Conservation (phyloP, 2,888 invertebrate genomes). For the Lysandra coridon region DNA sequence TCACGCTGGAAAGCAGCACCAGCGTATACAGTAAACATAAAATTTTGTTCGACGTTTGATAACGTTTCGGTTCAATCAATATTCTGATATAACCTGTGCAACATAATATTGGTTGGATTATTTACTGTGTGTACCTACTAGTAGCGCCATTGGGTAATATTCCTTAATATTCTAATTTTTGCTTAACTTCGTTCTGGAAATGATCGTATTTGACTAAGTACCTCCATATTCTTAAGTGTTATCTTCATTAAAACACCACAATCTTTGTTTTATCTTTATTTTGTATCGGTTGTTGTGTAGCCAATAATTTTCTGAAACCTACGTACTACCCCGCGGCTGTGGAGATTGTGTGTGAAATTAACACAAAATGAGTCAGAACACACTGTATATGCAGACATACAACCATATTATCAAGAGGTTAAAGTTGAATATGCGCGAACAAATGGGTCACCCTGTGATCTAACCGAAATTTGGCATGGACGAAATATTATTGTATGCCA, state of each 20-base stretch:
- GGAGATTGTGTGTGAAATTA: conserved; percentile 12
- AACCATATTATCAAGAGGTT: neutral
- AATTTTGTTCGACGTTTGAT: no score
- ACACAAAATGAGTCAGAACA: neutral
- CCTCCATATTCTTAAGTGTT: neutral
- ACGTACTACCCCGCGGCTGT: conserved; percentile 22
- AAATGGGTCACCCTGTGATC: neutral
- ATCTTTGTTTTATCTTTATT: conserved; percentile 13
- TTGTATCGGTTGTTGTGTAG: conserved; percentile 10
- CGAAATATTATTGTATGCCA: neutral
- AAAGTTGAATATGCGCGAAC: neutral
- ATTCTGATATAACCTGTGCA: no score
- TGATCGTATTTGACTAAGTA: no score
- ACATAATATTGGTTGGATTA: no score
- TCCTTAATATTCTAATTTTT: no score
- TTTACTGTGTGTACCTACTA: no score
- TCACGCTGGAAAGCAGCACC: no score
- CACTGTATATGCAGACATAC: neutral
- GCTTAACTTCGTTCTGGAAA: neutral
- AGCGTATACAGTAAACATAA: no score
- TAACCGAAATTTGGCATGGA: neutral
- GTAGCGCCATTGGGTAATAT: no score
- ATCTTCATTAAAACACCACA: neutral
- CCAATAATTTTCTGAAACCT: conserved; percentile 23
- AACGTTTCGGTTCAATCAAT: no score